Conservation (phyloP, 30 jellyfish, hydroid and myxozoan species). For the Chironex yamaguchii region DNA sequence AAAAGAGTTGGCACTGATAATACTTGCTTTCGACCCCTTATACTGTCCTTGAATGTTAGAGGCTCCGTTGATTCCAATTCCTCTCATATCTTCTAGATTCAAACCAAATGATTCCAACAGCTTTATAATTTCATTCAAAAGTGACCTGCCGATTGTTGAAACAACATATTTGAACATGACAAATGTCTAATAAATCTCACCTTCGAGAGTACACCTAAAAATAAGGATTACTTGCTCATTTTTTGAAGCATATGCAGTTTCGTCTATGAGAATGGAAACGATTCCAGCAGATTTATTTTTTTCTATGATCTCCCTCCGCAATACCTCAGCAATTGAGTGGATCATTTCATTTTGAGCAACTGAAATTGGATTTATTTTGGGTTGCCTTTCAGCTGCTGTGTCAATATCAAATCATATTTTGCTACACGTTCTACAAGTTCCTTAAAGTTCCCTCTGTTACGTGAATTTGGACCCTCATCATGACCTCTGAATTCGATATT, state of each 20-base stretch:
- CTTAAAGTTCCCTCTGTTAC: background rate
- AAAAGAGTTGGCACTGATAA: background rate
- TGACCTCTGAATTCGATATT: background rate
- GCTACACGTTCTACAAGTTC: background rate
- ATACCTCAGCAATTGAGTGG: too few species aligned
- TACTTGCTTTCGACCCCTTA: background rate
- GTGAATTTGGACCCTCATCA: background rate
- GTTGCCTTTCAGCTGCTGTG: background rate
- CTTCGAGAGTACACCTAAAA: background rate
- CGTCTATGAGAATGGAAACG: constrained; percentile 32
- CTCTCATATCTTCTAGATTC: background rate
- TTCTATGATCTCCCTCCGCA: constrained; percentile 14
- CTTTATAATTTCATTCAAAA: background rate
- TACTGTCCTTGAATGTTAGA: too few species aligned
- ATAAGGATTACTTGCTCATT: constrained; percentile 13
- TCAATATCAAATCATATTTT: background rate
- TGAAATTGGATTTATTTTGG: too few species aligned
- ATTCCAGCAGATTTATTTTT: constrained; percentile 2
- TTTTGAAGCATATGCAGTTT: constrained; percentile 46
- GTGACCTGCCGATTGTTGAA: background rate
- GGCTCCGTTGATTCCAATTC: background rate
- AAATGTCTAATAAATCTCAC: constrained; percentile 7
- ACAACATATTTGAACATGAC: background rate
- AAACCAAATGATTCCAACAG: background rate
- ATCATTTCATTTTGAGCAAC: too few species aligned